Base-by-base conservation (phyloP, 2,888 invertebrate genomes). In the Phragmatobia fuliginosa region DNA sequence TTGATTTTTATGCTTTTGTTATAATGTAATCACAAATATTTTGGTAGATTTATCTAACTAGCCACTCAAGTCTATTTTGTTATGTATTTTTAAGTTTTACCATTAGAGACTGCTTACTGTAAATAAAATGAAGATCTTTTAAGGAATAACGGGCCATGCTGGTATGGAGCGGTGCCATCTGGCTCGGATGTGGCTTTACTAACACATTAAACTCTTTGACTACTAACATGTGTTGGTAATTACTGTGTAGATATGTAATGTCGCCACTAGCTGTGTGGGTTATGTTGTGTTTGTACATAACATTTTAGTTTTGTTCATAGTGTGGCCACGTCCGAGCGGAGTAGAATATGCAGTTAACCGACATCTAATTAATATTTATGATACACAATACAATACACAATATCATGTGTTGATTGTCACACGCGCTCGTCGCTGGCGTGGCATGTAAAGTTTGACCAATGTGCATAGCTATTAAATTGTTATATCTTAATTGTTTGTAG, bases 61-160 rank as follows among this genome's bases (percentile, higher is more conserved):
- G 88, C 91, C 88, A 90, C 90, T 90, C 90, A 87, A 89, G 87
- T 91, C 89, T 93, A 92, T 91, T 90, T 94, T 95, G 94, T 95
- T 94, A 94, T 91, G 90, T 94, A 94, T 91, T 94, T 94, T 92
- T 94, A 94, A 94, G 94, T 92, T 92, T 90, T 92, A 94, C 90
- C 91, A 89, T 90, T 90, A 82, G 81, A 87, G 88, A 85, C 88
- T 83, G 45, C 45, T 49, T 49, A 88, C 76, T 93, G 91, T 92
- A 92, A 89, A 93, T 93, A 93, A 89, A 87, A 88, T 88, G 81
- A 89, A 91, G 89, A 91, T 91, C 90, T 91, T 90, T 80, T 89
- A 89, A 89, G 88, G 85, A 88, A 85, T 88, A 87, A 87, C 87
- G 87, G 88, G 87, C 87, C 88, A 87, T 90, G 83, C 76, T 79